These are phyloP conservation scores for Liopterus haemorrhoidalis DNA, from an alignment of 2,888 invertebrate genomes.

Conservation along the genomic window DNA sequence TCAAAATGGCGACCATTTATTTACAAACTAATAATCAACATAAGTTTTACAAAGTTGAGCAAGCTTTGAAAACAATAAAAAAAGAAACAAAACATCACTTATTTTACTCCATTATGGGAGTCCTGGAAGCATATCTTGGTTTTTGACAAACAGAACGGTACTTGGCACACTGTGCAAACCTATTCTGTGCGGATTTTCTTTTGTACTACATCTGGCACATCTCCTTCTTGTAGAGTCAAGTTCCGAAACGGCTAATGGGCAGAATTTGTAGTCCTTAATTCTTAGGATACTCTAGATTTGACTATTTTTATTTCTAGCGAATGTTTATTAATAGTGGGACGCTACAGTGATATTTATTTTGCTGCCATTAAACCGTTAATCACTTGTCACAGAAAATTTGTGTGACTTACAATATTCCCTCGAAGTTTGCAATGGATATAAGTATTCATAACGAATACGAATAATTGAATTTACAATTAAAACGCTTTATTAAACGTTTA, in stretches of 20 bases:
- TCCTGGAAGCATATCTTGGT: neutral
- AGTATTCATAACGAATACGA: neutral
- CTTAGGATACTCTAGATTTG: neutral
- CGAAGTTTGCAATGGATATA: neutral
- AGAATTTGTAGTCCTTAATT: neutral
- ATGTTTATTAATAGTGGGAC: too few species aligned
- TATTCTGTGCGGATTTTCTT: too few species aligned
- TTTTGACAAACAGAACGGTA: neutral
- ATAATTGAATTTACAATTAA: too few species aligned
- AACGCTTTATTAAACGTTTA: too few species aligned
- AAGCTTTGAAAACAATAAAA: too few species aligned
- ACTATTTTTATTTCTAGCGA: neutral
- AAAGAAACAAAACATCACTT: neutral
- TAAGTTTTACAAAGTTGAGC: too few species aligned
- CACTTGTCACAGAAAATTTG: neutral
- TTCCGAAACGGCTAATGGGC: neutral
- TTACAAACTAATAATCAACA: too few species aligned
- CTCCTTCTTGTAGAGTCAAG: neutral
- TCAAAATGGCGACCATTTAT: too few species aligned
- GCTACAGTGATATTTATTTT: neutral
- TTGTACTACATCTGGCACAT: neutral
- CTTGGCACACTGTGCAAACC: neutral
- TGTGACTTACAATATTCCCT: neutral
- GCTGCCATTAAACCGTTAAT: neutral
- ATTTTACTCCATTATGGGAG: neutral